A percentile compares a stretch with the other conserved stretches of the same genome.
Conservation (phyloP, 2,113 vertebrate species). For the Sterna hirundo region DNA sequence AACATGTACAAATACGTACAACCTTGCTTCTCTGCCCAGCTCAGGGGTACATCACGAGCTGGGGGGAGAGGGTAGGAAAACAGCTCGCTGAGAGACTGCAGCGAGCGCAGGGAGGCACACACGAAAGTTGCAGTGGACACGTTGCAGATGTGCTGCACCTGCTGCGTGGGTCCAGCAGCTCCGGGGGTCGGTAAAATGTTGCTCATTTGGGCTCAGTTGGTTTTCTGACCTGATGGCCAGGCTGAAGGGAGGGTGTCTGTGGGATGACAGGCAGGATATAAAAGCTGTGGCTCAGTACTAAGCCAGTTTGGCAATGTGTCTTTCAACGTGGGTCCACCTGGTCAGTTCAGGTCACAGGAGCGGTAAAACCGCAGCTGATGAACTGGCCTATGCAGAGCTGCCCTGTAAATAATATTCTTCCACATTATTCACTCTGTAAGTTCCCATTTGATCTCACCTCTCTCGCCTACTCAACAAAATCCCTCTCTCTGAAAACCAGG, state of each 20-base stretch:
- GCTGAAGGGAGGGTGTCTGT: background rate
- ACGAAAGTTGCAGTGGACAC: fast-evolving
- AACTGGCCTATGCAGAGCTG: background rate
- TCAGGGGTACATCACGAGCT: background rate
- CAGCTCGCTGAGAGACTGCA: fast-evolving
- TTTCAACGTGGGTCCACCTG: background rate
- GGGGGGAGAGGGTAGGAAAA: background rate
- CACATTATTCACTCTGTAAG: fast-evolving
- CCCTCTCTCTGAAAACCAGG: background rate
- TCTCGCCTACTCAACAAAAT: background rate
- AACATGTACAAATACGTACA: fast-evolving
- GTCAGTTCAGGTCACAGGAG: background rate
- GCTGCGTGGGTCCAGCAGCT: background rate
- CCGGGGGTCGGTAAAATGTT: background rate
- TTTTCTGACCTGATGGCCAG: background rate
- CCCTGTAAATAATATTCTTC: background rate
- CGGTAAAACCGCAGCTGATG: background rate
- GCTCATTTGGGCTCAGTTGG: background rate
- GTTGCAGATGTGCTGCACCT: background rate
- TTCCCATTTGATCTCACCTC: background rate
- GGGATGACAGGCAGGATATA: no score
- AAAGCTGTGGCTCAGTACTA: background rate
- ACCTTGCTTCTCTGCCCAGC: background rate
- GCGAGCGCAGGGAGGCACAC: background rate
- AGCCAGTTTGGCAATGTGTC: background rate